Conservation (phyloP, 2,888 invertebrate species). For the Caenorhabditis afra region DNA sequence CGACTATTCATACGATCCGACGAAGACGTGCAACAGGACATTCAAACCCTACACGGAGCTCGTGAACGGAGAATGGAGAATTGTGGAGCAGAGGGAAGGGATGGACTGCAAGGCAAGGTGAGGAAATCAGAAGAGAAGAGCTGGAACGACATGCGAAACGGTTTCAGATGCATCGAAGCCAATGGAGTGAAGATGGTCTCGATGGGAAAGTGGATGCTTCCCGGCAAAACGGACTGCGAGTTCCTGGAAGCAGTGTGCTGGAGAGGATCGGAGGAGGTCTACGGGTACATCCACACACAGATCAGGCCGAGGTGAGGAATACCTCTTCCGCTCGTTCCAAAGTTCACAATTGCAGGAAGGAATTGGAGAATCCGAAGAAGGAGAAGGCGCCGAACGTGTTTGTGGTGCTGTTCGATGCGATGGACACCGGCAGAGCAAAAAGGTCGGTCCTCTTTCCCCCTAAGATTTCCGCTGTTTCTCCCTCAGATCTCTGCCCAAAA, state of each 20-base stretch:
- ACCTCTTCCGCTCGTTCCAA: not conserved
- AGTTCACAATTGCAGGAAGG: not conserved
- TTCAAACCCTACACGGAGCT: conserved; percentile 11
- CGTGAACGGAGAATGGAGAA: conserved; percentile 6
- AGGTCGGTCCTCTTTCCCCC: too few relatives aligned
- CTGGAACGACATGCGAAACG: not conserved
- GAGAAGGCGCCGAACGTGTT: not conserved
- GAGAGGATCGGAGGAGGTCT: not conserved
- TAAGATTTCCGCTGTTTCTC: not conserved
- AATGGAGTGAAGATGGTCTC: not conserved
- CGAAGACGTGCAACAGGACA: not conserved
- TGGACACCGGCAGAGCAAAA: too few relatives aligned
- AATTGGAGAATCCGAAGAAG: not conserved
- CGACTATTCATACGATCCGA: not conserved
- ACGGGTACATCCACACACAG: conserved; percentile 19
- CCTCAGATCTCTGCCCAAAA: conserved; percentile 40
- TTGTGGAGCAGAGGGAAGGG: conserved; percentile 1
- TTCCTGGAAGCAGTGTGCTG: conserved; percentile 12
- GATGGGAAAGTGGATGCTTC: not conserved
- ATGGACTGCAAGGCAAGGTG: conserved; percentile 4
- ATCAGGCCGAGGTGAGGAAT: not conserved
- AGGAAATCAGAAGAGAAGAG: not conserved
- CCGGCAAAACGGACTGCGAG: not conserved
- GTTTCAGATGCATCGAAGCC: conserved; percentile 8
- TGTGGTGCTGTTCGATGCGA: too few relatives aligned